Conservation (phyloP, 1,140 invertebrate species). For the Dendroctonus valens region DNA sequence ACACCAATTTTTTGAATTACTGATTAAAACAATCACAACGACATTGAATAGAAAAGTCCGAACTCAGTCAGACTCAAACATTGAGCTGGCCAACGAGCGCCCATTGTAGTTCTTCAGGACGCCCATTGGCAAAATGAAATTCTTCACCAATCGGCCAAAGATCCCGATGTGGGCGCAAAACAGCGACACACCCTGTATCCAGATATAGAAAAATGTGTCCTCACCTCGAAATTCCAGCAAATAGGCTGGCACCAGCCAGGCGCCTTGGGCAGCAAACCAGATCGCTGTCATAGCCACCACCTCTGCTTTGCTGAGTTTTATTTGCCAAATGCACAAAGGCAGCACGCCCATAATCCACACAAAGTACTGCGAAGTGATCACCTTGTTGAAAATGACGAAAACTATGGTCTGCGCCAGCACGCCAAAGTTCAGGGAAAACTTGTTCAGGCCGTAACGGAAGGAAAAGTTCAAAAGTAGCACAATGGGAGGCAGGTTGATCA, state of each 20-base stretch:
- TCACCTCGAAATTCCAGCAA: conserved; percentile 84
- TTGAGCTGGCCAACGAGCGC: too few species aligned
- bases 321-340: conserved; percentile 71
- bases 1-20: too few species aligned
- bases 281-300: conserved; percentile 53
- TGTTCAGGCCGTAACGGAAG: conserved; percentile 63
- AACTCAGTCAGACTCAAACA: too few species aligned
- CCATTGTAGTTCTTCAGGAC: neutral
- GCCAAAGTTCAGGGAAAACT: conserved; percentile 75
- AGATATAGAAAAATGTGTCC: conserved; percentile 79
- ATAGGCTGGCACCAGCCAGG: conserved; percentile 92
- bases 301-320: conserved; percentile 57
- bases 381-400: conserved; percentile 94
- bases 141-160: conserved; percentile 63
- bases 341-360: conserved; percentile 92
- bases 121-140: conserved; percentile 36
- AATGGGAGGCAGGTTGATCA: conserved; percentile 74
- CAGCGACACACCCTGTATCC: conserved; percentile 74
- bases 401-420: conserved; percentile 83
- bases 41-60: too few species aligned
- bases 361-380: conserved; percentile 97
- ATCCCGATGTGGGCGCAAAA: conserved; percentile 76
- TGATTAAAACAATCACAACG: too few species aligned
- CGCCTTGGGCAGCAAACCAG: conserved; percentile 78
- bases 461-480: conserved; percentile 70